These are phyloP conservation scores for Diuraphis noxia DNA, from an alignment of 1,140 invertebrate species.

Conservation along the genomic window DNA sequence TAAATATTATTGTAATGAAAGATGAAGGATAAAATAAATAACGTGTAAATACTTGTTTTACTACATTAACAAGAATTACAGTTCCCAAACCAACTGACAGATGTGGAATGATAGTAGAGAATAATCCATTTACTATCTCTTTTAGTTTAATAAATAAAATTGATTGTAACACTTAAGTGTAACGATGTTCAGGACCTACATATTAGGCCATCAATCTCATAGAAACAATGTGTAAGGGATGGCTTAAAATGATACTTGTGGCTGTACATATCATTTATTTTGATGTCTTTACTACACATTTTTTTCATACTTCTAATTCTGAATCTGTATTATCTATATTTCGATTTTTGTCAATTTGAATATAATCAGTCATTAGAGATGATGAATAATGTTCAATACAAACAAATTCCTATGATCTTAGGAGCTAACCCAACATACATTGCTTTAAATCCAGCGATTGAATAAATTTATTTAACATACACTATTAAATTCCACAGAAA, in stretches of 20 bases:
- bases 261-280: slow-evolving; percentile 73
- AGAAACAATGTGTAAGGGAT: slow-evolving; percentile 86
- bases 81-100: slow-evolving; percentile 67
- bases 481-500: slow-evolving; percentile 85
- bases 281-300: slow-evolving; percentile 64
- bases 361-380: slow-evolving; percentile 1
- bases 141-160: slow-evolving; percentile 77
- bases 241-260: slow-evolving; percentile 76
- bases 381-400: slow-evolving; percentile 55
- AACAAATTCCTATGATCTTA: slow-evolving; percentile 65
- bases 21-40: slow-evolving; percentile 38
- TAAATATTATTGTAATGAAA: no score
- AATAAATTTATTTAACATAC: slow-evolving; percentile 82
- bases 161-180: slow-evolving; percentile 72
- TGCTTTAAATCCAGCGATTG: slow-evolving; percentile 78
- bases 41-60: slow-evolving; percentile 33
- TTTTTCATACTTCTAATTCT: slow-evolving; percentile 57
- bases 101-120: slow-evolving; percentile 79
- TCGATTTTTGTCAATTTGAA: slow-evolving; percentile 19
- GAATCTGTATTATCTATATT: background rate
- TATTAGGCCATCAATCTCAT: slow-evolving; percentile 91
- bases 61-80: slow-evolving; percentile 12
- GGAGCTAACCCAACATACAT: slow-evolving; percentile 81
- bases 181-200: slow-evolving; percentile 82
- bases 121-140: slow-evolving; percentile 83